phyloP scores from a whole-genome alignment of 2,888 invertebrate genomes.

The Drosophila hamatofila region DNA sequence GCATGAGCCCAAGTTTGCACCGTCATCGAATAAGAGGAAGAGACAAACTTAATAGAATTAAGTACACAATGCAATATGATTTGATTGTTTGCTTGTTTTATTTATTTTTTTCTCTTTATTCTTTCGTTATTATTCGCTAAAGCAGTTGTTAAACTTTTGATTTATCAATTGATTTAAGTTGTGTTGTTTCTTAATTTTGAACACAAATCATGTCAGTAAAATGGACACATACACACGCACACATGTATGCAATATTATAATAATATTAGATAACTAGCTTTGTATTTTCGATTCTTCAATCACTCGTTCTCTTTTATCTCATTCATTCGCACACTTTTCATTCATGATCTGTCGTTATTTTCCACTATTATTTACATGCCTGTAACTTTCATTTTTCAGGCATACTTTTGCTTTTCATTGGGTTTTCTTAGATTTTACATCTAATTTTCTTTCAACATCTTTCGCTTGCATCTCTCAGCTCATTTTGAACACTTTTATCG shows the following conservation, averaged over 20 bases:
- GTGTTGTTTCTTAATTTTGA: conserved; percentile 58
- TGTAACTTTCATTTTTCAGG: conserved; percentile 1
- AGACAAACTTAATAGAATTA: not conserved
- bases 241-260: conserved; percentile 16
- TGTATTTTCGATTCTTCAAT: conserved; percentile 14
- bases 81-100: conserved; percentile 28
- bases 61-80: not conserved
- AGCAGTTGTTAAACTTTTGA: conserved; percentile 41
- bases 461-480: not conserved
- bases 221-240: conserved; percentile 52
- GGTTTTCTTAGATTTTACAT: not conserved
- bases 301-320: not conserved
- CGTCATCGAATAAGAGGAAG: not conserved
- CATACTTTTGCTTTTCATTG: not conserved
- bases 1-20: conserved; percentile 11
- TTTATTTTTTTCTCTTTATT: not conserved
- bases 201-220: conserved; percentile 74
- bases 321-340: conserved; percentile 6
- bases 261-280: conserved; percentile 21
- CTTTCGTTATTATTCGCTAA: conserved; percentile 38
- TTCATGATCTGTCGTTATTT: not conserved
- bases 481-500: conserved; percentile 28
- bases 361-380: conserved; percentile 17
- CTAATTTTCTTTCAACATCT: not conserved
- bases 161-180: conserved; percentile 48